Conservation (phyloP, 2,888 invertebrate species). For the Orchesellides sinensis region DNA sequence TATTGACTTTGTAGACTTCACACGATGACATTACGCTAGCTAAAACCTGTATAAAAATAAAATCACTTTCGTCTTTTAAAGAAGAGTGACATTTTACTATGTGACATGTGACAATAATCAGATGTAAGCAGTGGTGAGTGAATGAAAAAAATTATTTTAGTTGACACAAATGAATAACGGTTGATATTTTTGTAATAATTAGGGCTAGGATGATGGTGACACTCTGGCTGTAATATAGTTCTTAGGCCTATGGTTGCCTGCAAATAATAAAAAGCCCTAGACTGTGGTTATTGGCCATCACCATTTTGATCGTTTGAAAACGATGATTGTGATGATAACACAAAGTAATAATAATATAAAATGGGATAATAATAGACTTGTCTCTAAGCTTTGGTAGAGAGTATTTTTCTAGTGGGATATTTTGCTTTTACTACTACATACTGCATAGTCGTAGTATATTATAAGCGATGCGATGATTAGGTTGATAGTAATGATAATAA, state of each 20-base stretch:
- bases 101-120: background rate
- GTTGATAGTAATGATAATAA: conserved; percentile 35
- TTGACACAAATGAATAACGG: conserved; percentile 3
- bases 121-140: background rate
- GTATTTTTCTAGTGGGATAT: background rate
- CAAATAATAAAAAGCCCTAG: background rate
- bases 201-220: background rate
- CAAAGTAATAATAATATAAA: conserved; percentile 28
- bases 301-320: background rate
- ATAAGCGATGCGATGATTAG: background rate
- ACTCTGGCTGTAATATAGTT: too few species aligned
- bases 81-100: background rate
- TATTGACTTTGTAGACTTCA: conserved; percentile 1
- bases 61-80: too few species aligned
- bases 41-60: background rate
- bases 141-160: background rate
- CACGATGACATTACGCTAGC: background rate
- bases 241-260: conserved; percentile 23
- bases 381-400: conserved; percentile 11
- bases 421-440: too few species aligned
- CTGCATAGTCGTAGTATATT: too few species aligned
- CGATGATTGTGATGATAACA: background rate
- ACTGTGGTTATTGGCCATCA: background rate
- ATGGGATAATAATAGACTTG: conserved; percentile 52
- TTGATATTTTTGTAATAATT: too few species aligned